Evolutionary conservation across 2,797 vertebrate species (phyloP).

Genomic region (Myoxocephalus aenaeus): DNA sequence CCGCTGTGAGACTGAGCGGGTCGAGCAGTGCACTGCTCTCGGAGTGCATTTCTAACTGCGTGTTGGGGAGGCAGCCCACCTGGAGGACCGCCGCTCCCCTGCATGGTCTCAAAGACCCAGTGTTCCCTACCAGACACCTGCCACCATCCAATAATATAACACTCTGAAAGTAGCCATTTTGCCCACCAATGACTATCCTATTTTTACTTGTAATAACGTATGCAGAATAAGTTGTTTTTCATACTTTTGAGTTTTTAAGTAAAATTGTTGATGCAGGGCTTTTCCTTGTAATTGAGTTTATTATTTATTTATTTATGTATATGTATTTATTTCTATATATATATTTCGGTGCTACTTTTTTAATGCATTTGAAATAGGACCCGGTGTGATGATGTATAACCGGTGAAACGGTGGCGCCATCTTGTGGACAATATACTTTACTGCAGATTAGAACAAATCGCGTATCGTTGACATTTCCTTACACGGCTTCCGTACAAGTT

Average conservation of each 20-base stretch:
- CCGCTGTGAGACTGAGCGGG: constrained; percentile 30
- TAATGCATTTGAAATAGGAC: background rate
- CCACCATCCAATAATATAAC: background rate
- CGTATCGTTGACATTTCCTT: background rate
- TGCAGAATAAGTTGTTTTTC: background rate
- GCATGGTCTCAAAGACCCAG: constrained; percentile 79
- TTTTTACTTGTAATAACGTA: background rate
- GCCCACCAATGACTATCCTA: background rate
- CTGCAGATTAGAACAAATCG: background rate
- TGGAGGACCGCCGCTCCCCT: constrained; percentile 76
- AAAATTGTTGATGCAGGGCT: background rate
- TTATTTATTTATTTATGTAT: too few species aligned
- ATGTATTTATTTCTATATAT: too few species aligned
- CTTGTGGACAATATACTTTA: constrained; percentile 17
- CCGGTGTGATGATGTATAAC: background rate
- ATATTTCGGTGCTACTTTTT: background rate
- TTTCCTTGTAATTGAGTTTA: background rate
- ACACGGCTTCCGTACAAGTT: constrained; percentile 60
- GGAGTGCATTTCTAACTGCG: constrained; percentile 51
- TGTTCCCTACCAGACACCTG: constrained; percentile 8
- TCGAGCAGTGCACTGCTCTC: constrained; percentile 24
- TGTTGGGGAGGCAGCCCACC: constrained; percentile 78
- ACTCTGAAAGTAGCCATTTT: background rate
- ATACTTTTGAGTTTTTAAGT: background rate
- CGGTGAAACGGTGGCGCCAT: constrained; percentile 34